These are phyloP conservation scores for Laspeyria flexula DNA, from an alignment of 2,888 invertebrate genomes.

Conservation along the genomic window DNA sequence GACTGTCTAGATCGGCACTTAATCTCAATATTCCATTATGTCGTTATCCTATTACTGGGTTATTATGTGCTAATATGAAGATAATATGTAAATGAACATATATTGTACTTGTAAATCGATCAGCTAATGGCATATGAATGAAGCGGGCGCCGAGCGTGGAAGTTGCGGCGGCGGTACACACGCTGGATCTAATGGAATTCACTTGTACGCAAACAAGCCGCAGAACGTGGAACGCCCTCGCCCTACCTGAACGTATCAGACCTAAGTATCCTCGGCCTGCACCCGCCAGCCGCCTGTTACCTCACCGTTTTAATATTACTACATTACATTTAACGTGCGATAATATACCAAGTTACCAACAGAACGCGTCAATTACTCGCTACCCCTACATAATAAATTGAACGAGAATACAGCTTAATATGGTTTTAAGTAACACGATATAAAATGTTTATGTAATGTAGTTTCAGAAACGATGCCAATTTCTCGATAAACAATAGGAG, in stretches of 20 bases:
- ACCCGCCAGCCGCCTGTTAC: conserved; percentile 27
- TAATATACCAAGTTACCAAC: conserved; percentile 9
- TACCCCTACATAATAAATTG: neutral
- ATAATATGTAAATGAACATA: conserved; percentile 64
- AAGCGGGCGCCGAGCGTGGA: conserved; percentile 72
- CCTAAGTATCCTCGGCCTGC: conserved; percentile 59
- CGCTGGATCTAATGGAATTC: conserved; percentile 84
- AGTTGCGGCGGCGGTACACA: conserved; percentile 76
- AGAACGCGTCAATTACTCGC: neutral
- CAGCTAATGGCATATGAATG: conserved; percentile 85
- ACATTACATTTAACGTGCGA: conserved; percentile 32
- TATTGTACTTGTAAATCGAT: conserved; percentile 79
- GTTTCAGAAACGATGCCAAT: neutral
- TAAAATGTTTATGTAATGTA: neutral
- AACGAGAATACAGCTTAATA: neutral
- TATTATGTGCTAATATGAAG: conserved; percentile 26
- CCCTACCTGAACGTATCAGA: conserved; percentile 58
- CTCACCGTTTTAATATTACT: conserved; percentile 42
- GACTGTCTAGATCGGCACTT: conserved; percentile 9
- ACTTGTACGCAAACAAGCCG: conserved; percentile 85
- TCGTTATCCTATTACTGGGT: conserved; percentile 23
- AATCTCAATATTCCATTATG: conserved; percentile 37
- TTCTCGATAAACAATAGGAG: neutral
- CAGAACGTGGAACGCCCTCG: conserved; percentile 69
- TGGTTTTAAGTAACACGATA: neutral